Conservation (phyloP, 2,888 invertebrate genomes). For the Eutolmus rufibarbis region DNA sequence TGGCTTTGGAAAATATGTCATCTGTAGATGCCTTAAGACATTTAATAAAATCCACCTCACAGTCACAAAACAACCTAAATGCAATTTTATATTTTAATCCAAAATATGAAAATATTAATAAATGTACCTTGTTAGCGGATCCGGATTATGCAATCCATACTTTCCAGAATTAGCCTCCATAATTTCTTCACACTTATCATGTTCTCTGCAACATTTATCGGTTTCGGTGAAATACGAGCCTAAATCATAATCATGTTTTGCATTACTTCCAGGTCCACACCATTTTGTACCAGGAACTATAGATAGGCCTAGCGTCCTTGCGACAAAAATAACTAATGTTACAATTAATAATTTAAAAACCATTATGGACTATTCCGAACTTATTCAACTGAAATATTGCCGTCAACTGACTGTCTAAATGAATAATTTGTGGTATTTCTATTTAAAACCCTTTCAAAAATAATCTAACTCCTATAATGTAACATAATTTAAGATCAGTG, state of each 20-base stretch:
- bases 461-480: too few relatives aligned
- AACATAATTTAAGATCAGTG: too few relatives aligned
- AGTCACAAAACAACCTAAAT: neutral
- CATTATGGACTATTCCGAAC: too few relatives aligned
- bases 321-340: too few relatives aligned
- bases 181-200: neutral
- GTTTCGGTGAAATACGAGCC: neutral
- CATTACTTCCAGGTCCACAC: neutral
- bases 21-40: neutral
- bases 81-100: neutral
- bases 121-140: neutral
- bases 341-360: too few relatives aligned
- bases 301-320: too few relatives aligned
- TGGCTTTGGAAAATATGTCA: neutral
- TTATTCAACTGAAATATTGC: too few relatives aligned
- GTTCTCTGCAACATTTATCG: neutral
- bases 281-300: neutral
- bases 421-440: too few relatives aligned
- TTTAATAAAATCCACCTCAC: neutral
- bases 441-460: too few relatives aligned
- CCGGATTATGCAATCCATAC: neutral
- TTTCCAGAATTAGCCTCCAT: neutral
- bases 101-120: neutral
- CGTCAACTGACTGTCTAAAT: too few relatives aligned
- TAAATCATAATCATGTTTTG: neutral